Evolutionary conservation across 2,888 invertebrate genomes (phyloP), one percentile per base, ranked within the genome.

Genomic region (Theristus sp.): DNA sequence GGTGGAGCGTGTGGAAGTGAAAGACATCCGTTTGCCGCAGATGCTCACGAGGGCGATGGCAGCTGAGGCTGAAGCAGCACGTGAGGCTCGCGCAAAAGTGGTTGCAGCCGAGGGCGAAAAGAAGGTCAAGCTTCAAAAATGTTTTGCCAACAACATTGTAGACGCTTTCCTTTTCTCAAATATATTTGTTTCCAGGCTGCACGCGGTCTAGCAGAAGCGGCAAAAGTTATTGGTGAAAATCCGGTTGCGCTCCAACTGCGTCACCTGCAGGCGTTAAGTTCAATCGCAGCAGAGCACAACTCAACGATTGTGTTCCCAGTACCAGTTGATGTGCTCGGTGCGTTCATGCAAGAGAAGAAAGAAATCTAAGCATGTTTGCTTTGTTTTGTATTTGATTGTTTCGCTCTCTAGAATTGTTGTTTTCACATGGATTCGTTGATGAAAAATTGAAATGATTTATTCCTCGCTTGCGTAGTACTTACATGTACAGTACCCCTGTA

Each of bases 221-320:
- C 87, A 1, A 83, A 87, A 67, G 84, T 87, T 59, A 85, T 88
- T 74, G 79, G 81, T 47, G 83, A 83, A 72, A 84, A 84, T 66
- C 86, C 86, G 22, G 84, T 84, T 67, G 86, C 87, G 28, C 75
- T 86, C 61, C 83, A 84, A 78, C 53, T 61, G 55, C 58, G 61
- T 13, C 27, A 57, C 73, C 78, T 88, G 54, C 83, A 58, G 49
- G 91, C 91, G 1, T 78, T 93, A 71, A 90, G 87, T 78, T 88
- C 89, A 62, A 91, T 93, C 72, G 89, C 90, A 26, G 89, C 91
- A 29, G 94, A 94, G 81, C 93, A 94, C 81, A 93, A 94, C 75
- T 93, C 91, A 17, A 94, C 94, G 6, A 94, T 94, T 71, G 87
- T 94, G 56, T 94, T 94, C 78, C 94, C 94, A 25, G 78, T 89